Evolutionary conservation across 2,797 vertebrate genomes (phyloP), one percentile per base, ranked within the genome.

Genomic region (Aldrovandia affinis): DNA sequence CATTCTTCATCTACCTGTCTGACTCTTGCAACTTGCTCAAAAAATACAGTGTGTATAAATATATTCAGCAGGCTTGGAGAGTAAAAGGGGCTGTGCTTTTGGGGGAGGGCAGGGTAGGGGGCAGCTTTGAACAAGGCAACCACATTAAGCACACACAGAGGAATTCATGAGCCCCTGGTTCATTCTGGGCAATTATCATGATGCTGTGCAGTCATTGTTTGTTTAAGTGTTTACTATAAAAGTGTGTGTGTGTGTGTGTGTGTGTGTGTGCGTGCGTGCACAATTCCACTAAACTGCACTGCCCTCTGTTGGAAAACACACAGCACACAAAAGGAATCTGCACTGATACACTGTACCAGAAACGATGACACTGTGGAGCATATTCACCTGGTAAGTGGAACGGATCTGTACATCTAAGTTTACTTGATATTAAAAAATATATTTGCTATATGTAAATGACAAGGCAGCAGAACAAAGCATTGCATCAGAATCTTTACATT

Each of bases 231-330:
- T 82, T 91, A 86, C 70, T 86, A 89, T 89, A 63, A 84, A 89
- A 84, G 86, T 89, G 91, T 92, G 92, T 91, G 92, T 91, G 93
- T 93, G 90, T 92, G 92, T 88, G 81, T 90, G 90, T 92, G 92
- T 88, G 92, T 93, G 92, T 86, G 90, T 90, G 89, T 90, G 90
- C 28, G 88, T 89, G 92, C 90, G 88, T 89, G 92, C 92, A 91
- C 90, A 94, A 95, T 96, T 95, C 92, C 93, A 94, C 93, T 96
- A 88, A 88, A 95, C 94, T 93, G 94, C 89, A 95, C 94, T 92
- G 95, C 96, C 96, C 96, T 96, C 96, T 97, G 92, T 96, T 97
- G 96, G 96, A 94, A 93, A 92, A 92, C 85, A 82, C 84, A 85
- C 85, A 89, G 90, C 91, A 89, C 89, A 93, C 90, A 92, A 91